A percentile compares a stretch with the other conserved stretches of the same genome.
phyloP scores from a whole-genome alignment of 2,888 invertebrate genomes.

The Galeruca laticollis region DNA sequence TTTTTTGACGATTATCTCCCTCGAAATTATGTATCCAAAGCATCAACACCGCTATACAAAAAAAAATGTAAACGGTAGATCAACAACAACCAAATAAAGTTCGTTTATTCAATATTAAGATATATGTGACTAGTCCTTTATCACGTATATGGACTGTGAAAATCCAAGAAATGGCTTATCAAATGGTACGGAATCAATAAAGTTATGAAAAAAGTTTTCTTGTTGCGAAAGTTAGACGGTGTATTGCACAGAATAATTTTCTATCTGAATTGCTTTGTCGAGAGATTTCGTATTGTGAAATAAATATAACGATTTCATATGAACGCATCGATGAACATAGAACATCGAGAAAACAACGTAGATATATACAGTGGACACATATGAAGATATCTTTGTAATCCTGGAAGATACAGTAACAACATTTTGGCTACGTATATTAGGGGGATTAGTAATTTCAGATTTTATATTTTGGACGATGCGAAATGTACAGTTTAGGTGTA shows the following conservation, averaged over 20 bases:
- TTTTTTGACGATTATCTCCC: too few relatives aligned
- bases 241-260: conserved; percentile 32
- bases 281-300: conserved; percentile 28
- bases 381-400: too few relatives aligned
- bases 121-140: conserved; percentile 17
- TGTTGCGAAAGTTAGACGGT: conserved; percentile 21
- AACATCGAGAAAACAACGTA: too few relatives aligned
- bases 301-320: conserved; percentile 22
- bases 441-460: too few relatives aligned
- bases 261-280: conserved; percentile 28
- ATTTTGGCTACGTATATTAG: too few relatives aligned
- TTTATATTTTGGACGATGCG: too few relatives aligned
- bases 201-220: conserved; percentile 39
- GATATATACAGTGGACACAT: too few relatives aligned
- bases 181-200: conserved; percentile 37
- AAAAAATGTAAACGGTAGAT: neutral
- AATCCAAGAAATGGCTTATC: conserved; percentile 26
- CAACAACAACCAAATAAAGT: conserved; percentile 15
- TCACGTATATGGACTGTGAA: conserved; percentile 31
- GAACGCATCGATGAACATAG: conserved; percentile 20
- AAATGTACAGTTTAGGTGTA: too few relatives aligned
- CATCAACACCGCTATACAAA: neutral
- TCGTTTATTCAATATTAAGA: conserved; percentile 24
- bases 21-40: too few relatives aligned
- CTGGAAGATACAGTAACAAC: too few relatives aligned